phyloP scores from a whole-genome alignment of 1,140 invertebrate genomes.

The Zophobas morio region DNA sequence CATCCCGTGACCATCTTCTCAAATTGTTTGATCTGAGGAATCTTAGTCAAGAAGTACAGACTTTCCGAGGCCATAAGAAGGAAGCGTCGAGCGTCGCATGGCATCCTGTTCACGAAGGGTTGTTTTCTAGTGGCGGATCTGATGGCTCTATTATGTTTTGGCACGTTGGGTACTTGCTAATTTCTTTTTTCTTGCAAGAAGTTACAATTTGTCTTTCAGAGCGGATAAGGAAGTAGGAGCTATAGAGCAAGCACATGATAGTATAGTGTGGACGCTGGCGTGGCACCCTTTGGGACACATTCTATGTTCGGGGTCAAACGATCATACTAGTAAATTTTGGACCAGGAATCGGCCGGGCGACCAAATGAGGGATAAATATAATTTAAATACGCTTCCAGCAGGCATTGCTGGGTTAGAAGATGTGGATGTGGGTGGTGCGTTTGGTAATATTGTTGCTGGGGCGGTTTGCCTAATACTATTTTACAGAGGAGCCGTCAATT shows the following conservation, averaged over 20 bases:
- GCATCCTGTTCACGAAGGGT: constrained; percentile 97
- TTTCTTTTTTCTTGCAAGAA: too few species aligned
- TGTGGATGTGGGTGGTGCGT: constrained; percentile 74
- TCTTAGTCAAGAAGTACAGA: constrained; percentile 93
- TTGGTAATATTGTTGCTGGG: not conserved
- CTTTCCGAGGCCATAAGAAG: constrained; percentile 98
- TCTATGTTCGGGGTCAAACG: constrained; percentile 97
- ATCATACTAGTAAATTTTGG: constrained; percentile 99
- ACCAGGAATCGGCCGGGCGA: constrained; percentile 98
- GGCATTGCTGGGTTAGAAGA: constrained; percentile 81
- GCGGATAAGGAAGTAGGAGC: constrained; percentile 98
- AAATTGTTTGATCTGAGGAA: constrained; percentile 99
- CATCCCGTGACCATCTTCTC: constrained; percentile 96
- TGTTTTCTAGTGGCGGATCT: constrained; percentile 97
- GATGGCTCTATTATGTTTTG: constrained; percentile 99
- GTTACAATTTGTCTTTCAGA: constrained; percentile 69
- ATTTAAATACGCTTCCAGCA: constrained; percentile 92
- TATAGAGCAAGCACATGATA: constrained; percentile 98
- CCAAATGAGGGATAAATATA: constrained; percentile 97
- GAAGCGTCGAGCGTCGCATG: constrained; percentile 97
- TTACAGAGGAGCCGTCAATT: constrained; percentile 81
- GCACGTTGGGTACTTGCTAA: constrained; percentile 85
- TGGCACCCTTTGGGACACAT: constrained; percentile 99
- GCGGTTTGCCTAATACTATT: not conserved
- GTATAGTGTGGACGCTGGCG: constrained; percentile 98